These are phyloP conservation scores for Pseudomyrmex cubaensis DNA, from an alignment of 1,140 invertebrate genomes.

Conservation along the genomic window DNA sequence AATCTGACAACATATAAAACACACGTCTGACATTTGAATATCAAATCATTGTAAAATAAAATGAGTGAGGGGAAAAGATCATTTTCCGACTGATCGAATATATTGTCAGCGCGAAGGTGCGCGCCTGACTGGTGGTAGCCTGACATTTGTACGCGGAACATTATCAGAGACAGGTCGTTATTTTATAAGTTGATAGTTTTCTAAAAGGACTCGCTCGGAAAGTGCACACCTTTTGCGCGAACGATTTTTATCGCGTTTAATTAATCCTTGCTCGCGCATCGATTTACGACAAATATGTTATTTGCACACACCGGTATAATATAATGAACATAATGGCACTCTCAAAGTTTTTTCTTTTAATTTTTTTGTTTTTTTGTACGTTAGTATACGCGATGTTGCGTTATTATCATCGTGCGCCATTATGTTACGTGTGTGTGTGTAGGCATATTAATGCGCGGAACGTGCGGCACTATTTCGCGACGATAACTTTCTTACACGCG, in stretches of 20 bases:
- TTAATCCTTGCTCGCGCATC: conserved; percentile 22
- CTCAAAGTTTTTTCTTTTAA: no score
- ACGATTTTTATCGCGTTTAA: conserved; percentile 16
- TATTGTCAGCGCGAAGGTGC: neutral
- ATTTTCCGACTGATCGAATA: conserved; percentile 1
- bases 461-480: conserved; percentile 6
- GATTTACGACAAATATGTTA: conserved; percentile 3
- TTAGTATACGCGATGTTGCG: neutral
- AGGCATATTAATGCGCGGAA: neutral
- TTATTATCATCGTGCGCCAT: neutral
- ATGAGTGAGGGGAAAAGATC: neutral
- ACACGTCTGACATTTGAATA: conserved; percentile 21
- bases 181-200: conserved; percentile 21
- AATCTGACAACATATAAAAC: neutral
- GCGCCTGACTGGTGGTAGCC: conserved; percentile 21
- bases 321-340: conserved; percentile 6
- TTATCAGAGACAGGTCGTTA: conserved; percentile 40
- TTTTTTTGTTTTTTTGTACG: neutral
- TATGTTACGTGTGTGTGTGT: neutral
- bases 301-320: conserved; percentile 18
- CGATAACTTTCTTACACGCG: conserved; percentile 3
- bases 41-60: conserved; percentile 6
- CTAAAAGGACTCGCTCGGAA: conserved; percentile 30
- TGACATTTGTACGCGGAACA: conserved; percentile 41
- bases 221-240: neutral